Base-by-base conservation (phyloP, 2,113 vertebrate genomes). In the cat (Felis catus) region DNA sequence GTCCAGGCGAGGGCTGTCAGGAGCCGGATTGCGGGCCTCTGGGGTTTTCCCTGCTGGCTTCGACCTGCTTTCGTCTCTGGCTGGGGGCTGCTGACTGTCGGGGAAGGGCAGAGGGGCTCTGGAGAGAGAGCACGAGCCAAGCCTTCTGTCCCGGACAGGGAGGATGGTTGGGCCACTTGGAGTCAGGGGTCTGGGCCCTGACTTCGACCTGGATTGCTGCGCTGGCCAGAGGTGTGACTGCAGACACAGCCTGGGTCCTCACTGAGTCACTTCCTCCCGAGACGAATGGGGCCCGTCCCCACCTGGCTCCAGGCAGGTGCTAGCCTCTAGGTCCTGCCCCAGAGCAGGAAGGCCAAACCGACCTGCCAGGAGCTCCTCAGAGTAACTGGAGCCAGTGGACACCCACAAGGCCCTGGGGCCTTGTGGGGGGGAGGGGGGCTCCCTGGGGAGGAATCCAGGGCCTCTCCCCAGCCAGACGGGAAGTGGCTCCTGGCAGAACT, bases 31-130 rank as follows among this genome's bases (percentile, higher is more conserved):
- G 53, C n/a, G 39, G 86, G 53, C 7, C 13, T 41, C 48, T 1
- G 41, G 27, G 39, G 16, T 11, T 86, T n/a, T 66, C 36, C 76
- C 36, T 21, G 4, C 36, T 13, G 25, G 12, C 19, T 19, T 12
- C 23, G 65, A 27, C 29, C 2, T 0, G 4, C 41, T 1, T 5
- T 19, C 48, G 1, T 13, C 31, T 45, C 71, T 33, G 61, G 51
- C 61, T 65, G 63, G 51, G 63, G 53, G 45, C 16, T 83, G 81
- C 29, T 6, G 51, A 41, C n/a, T 1, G 0, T 3, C 16, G 1
- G 29, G 61, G 94, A 70, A 61, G 55, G 11, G 19, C 45, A 19
- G 0, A 23, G 41, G 25, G 16, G 8, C 31, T 41, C 78, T 45
- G 27, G 25, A 16, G 36, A 39, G 36, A 65, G 21, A 14, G 7